phyloP scores from a whole-genome alignment of 2,888 invertebrate species.

The Cosmopolites sordidus region DNA sequence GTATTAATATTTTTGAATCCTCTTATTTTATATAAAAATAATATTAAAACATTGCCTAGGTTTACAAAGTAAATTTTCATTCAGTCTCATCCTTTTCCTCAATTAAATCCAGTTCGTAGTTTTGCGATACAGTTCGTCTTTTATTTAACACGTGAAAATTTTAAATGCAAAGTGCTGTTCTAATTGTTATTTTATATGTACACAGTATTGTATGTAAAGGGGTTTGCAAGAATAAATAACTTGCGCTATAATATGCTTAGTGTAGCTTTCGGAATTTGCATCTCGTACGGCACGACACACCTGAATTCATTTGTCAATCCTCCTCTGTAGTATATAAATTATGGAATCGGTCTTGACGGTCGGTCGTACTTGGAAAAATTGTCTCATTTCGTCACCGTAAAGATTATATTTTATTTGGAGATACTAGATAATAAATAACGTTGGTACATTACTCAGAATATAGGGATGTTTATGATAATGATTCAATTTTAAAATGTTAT shows the following conservation, averaged over 20 bases:
- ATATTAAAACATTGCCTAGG: too few species aligned
- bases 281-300: conserved; percentile 18
- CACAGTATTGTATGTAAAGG: conserved; percentile 32
- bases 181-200: conserved; percentile 34
- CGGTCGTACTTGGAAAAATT: too few species aligned
- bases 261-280: conserved; percentile 18
- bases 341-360: too few species aligned
- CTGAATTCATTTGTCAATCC: conserved; percentile 19
- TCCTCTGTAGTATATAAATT: not conserved
- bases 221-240: conserved; percentile 19
- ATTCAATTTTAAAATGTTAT: too few species aligned
- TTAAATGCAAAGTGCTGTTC: conserved; percentile 23
- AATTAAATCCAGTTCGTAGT: conserved; percentile 12
- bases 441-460: too few species aligned
- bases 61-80: too few species aligned
- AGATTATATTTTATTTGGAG: not conserved
- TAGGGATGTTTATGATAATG: too few species aligned
- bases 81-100: too few species aligned
- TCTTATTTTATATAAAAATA: too few species aligned
- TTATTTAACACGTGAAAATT: conserved; percentile 13
- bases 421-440: too few species aligned
- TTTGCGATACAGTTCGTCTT: conserved; percentile 14
- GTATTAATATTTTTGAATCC: too few species aligned
- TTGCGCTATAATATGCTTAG: conserved; percentile 20
- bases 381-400: too few species aligned